A percentile compares a stretch with the other conserved stretches of the same genome.
phyloP scores from a whole-genome alignment of 2,113 vertebrate genomes.

The Ia io region DNA sequence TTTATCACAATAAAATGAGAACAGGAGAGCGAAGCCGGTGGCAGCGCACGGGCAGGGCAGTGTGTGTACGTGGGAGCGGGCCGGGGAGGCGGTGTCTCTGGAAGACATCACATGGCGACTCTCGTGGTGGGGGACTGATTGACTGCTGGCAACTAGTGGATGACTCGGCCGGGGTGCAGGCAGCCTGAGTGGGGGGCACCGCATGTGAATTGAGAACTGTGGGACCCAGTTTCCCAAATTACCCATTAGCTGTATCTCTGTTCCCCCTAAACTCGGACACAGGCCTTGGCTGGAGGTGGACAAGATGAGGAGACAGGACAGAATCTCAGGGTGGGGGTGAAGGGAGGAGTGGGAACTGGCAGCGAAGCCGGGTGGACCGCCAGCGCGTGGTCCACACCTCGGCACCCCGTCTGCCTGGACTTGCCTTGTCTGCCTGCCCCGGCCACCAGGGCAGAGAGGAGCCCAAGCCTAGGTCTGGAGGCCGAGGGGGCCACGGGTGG shows the following conservation, averaged over 20 bases:
- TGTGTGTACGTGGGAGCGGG: neutral
- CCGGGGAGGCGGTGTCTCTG: neutral
- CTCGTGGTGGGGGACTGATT: rapidly evolving
- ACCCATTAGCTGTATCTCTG: neutral
- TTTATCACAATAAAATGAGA: neutral
- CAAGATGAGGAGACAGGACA: neutral
- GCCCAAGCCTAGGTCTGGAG: no score
- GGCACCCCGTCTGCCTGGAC: no score
- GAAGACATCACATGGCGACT: neutral
- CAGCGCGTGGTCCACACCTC: no score
- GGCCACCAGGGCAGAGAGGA: no score
- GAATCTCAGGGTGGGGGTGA: no score
- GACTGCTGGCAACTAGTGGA: neutral
- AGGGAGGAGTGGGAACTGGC: neutral
- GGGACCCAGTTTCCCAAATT: neutral
- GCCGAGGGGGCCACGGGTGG: no score
- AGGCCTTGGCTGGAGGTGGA: neutral
- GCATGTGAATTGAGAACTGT: neutral
- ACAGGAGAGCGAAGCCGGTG: neutral
- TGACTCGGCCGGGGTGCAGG: neutral
- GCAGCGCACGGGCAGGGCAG: neutral
- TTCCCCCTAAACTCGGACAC: neutral
- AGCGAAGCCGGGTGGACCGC: no score
- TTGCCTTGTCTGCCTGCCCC: no score
- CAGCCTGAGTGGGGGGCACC: neutral